phyloP scores from a whole-genome alignment of 1,140 invertebrate genomes.

The Aethina tumida region DNA sequence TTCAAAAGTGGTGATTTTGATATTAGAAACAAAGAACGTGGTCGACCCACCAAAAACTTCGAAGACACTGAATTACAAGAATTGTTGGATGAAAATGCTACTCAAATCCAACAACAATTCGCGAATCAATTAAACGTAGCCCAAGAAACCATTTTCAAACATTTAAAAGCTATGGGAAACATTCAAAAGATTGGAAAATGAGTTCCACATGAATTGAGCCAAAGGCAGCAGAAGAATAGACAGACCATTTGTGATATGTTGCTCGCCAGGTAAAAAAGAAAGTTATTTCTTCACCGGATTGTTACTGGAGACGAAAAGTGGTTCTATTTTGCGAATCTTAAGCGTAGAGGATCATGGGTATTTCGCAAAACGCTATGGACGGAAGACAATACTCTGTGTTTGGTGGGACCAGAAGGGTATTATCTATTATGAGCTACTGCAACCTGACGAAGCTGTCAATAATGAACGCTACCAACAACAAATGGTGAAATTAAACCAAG shows the following conservation, averaged over 20 bases:
- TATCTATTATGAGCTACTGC: conserved; percentile 18
- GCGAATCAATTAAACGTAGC: too few relatives aligned
- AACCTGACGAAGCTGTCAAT: conserved; percentile 18
- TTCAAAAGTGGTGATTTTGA: conserved; percentile 15
- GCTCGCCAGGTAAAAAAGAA: too few relatives aligned
- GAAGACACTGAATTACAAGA: conserved; percentile 20
- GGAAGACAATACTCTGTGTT: conserved; percentile 6
- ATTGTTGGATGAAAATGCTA: conserved; percentile 7
- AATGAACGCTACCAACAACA: conserved; percentile 3
- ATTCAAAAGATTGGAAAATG: conserved; percentile 21
- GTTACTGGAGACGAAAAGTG: too few relatives aligned
- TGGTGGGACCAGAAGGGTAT: conserved; percentile 18
- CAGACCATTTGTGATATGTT: too few relatives aligned
- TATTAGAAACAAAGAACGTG: conserved; percentile 18
- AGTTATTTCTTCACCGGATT: too few relatives aligned
- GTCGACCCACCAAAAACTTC: conserved; percentile 18
- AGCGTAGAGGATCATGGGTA: too few relatives aligned
- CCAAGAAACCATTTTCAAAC: too few relatives aligned
- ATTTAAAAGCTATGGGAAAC: conserved; percentile 19
- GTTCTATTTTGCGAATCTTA: too few relatives aligned
- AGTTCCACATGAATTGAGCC: conserved; percentile 21
- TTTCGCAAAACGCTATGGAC: too few relatives aligned
- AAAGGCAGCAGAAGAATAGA: conserved; percentile 20
- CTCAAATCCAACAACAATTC: conserved; percentile 6
- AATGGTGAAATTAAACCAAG: too few relatives aligned